phyloP scores from a whole-genome alignment of 53 echinoderm and acorn worm species.

The Pentamera pediparva region DNA sequence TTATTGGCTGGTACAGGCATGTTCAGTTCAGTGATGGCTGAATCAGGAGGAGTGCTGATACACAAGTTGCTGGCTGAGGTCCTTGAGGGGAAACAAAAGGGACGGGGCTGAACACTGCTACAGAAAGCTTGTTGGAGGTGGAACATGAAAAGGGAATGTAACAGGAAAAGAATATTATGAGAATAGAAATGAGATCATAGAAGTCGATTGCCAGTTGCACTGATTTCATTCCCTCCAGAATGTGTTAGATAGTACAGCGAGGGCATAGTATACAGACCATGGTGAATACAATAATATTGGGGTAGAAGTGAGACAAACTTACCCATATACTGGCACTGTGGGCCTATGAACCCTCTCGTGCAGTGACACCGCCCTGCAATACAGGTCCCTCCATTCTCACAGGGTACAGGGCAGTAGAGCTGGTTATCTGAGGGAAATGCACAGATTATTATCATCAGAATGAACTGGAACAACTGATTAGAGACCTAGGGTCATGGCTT shows the following conservation, averaged over 20 bases:
- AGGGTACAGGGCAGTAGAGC: slow-evolving; percentile 22
- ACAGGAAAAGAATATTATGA: too few species aligned
- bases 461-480: not conserved
- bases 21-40: too few species aligned
- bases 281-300: not conserved
- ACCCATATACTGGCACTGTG: slow-evolving; percentile 47
- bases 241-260: not conserved
- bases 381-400: slow-evolving; percentile 63
- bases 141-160: too few species aligned
- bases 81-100: too few species aligned
- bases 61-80: too few species aligned
- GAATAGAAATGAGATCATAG: not conserved
- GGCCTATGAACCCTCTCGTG: slow-evolving; percentile 37
- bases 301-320: not conserved
- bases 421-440: not conserved
- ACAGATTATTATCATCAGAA: too few species aligned
- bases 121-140: too few species aligned
- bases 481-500: too few species aligned
- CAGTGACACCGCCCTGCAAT: slow-evolving; percentile 47
- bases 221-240: not conserved
- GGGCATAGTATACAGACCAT: not conserved
- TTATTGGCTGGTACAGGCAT: too few species aligned
- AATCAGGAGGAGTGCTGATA: too few species aligned
- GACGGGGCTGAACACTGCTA: too few species aligned
- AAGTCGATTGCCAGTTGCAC: not conserved